Evolutionary conservation across 2,888 invertebrate genomes (phyloP), one percentile per base, ranked within the genome.

Genomic region (Helicoverpa assulta): DNA sequence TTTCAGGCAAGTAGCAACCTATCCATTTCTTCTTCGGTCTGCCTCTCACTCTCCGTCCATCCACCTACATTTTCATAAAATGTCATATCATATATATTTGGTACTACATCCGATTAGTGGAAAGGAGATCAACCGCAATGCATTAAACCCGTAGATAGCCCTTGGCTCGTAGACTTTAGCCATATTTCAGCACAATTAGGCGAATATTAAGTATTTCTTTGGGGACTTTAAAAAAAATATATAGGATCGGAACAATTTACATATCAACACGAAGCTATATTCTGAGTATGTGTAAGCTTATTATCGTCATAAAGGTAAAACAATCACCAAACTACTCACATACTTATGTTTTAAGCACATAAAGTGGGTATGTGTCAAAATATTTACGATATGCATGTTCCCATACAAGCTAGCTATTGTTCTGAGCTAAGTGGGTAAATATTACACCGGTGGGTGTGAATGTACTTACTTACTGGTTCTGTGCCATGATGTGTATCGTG

Each of bases 381-480:
- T 85, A 75, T 84, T 84, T 82, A 78, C 80, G 68, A 68, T 67
- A 76, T 56, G 50, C 72, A 52, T 51, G 59, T 69, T 75, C 74
- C 56, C 67, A 75, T 71, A 59, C 55, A 58, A 67, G 55, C 18
- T 37, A 53, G 59, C 73, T 73, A 85, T 85, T 85, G 83, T 85
- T 84, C 64, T 58, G 26, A 70, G 54, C 61, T 67, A 64, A 59
- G 53, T 76, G 43, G 63, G 65, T 77, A 75, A 76, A 73, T 78
- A 78, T 70, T 67, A 75, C 65, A 67, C 60, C 65, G 60, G 73
- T 82, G 82, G 60, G 73, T 82, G 82, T 63, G 78, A 81, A 77
- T 73, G 14, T 40, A 73, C 64, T 33, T 67, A 56, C 61, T 47
- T 67, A 53, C 61, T 59, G 66, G 52, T 67, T 59, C 54, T 59